Evolutionary conservation across 1,140 invertebrate species (phyloP).

Genomic region (Penaeus japonicus): DNA sequence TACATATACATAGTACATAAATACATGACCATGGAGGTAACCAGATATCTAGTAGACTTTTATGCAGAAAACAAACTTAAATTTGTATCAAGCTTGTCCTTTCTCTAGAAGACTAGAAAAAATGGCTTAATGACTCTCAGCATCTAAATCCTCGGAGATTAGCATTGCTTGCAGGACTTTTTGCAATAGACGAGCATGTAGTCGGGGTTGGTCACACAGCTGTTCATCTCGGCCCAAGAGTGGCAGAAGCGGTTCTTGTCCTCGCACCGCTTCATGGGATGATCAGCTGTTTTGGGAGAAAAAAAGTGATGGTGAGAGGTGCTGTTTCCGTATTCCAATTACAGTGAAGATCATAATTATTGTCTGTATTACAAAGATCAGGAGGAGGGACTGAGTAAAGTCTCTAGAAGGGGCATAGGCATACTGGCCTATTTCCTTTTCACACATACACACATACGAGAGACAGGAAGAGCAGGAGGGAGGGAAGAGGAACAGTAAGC

Average conservation of each 20-base stretch:
- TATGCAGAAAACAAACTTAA: too few relatives aligned
- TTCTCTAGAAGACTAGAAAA: too few relatives aligned
- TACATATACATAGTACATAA: too few relatives aligned
- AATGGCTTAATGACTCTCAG: not conserved
- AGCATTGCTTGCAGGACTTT: slow-evolving; percentile 64
- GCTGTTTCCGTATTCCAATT: too few relatives aligned
- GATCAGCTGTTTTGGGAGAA: too few relatives aligned
- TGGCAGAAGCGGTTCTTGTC: slow-evolving; percentile 61
- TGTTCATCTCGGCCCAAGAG: slow-evolving; percentile 61
- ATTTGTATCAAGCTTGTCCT: too few relatives aligned
- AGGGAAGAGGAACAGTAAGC: not conserved
- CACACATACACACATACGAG: not conserved
- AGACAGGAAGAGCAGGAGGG: not conserved
- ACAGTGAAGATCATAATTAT: too few relatives aligned
- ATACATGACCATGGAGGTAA: too few relatives aligned
- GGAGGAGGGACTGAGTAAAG: too few relatives aligned
- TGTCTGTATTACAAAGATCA: too few relatives aligned
- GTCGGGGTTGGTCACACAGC: slow-evolving; percentile 62
- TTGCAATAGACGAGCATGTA: slow-evolving; percentile 63
- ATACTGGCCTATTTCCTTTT: not conserved
- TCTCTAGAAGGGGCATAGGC: not conserved
- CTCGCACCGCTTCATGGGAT: slow-evolving; percentile 49
- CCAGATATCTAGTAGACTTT: too few relatives aligned
- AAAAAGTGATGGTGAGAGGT: too few relatives aligned
- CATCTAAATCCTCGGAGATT: not conserved